Conservation (phyloP, 2,113 vertebrate genomes). For the Rissa tridactyla region DNA sequence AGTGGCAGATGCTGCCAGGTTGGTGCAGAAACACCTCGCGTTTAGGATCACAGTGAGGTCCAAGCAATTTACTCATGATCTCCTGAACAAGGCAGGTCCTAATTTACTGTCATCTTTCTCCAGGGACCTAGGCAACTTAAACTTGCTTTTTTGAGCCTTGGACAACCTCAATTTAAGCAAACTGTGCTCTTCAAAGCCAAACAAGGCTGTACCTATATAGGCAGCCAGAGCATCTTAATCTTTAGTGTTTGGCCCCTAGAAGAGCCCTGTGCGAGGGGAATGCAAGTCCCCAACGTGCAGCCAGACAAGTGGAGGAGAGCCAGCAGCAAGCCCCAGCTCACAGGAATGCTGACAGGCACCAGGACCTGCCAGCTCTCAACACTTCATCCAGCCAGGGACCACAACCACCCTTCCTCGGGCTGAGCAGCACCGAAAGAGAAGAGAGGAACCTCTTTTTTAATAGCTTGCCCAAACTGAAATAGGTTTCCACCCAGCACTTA, state of each 20-base stretch:
- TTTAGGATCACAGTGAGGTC: neutral
- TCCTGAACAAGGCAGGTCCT: neutral
- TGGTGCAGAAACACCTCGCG: neutral
- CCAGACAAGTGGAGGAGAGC: neutral
- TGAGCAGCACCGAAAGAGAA: neutral
- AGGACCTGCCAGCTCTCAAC: constrained; percentile 13
- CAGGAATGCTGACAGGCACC: neutral
- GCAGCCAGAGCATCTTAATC: neutral
- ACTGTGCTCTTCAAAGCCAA: neutral
- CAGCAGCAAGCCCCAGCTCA: neutral
- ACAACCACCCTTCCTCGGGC: neutral
- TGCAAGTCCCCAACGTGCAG: neutral
- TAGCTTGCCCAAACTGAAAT: neutral
- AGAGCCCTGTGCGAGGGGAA: neutral
- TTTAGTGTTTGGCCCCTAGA: neutral
- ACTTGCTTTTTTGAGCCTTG: neutral
- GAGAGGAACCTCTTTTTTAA: constrained; percentile 1
- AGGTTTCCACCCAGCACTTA: constrained; percentile 53
- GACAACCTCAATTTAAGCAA: neutral
- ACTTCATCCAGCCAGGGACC: neutral
- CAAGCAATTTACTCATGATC: neutral
- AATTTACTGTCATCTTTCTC: neutral
- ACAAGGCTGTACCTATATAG: neutral
- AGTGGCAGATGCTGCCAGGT: neutral
- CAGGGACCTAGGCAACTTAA: neutral